These are phyloP conservation scores for Dinocampus coccinellae DNA, from an alignment of 2,888 invertebrate genomes.

Conservation along the genomic window DNA sequence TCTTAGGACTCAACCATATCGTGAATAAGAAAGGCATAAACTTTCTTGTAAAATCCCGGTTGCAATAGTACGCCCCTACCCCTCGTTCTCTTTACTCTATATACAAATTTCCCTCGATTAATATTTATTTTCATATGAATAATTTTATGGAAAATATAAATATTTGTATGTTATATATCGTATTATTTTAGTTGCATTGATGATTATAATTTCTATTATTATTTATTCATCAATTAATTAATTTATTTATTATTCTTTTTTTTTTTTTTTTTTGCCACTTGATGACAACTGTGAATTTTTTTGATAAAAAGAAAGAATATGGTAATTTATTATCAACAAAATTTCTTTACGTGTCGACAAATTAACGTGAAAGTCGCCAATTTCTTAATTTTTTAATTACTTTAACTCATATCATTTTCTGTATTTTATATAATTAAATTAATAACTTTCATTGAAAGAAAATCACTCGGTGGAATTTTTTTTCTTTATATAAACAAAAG, in stretches of 20 bases:
- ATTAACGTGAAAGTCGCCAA: background rate
- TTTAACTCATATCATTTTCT: background rate
- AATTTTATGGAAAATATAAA: conserved; percentile 18
- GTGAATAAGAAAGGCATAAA: conserved; percentile 54
- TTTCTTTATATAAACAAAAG: background rate
- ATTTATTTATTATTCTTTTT: too few species aligned
- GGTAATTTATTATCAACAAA: too few species aligned
- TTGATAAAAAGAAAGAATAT: too few species aligned
- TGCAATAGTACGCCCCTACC: conserved; percentile 36
- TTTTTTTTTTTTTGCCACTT: too few species aligned
- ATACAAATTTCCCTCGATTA: background rate
- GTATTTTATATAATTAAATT: background rate
- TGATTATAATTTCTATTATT: too few species aligned
- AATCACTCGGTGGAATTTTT: background rate
- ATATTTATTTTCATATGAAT: background rate
- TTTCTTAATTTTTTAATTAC: background rate
- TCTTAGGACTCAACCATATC: conserved; percentile 38
- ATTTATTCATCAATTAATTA: too few species aligned
- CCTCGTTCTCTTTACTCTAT: too few species aligned
- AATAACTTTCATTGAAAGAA: background rate
- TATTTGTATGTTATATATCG: conserved; percentile 17
- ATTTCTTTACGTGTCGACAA: background rate
- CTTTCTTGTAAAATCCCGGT: conserved; percentile 51
- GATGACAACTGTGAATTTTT: too few species aligned
- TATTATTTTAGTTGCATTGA: too few species aligned